Conservation (phyloP, 2,888 invertebrate species). For the Biston betularia region DNA sequence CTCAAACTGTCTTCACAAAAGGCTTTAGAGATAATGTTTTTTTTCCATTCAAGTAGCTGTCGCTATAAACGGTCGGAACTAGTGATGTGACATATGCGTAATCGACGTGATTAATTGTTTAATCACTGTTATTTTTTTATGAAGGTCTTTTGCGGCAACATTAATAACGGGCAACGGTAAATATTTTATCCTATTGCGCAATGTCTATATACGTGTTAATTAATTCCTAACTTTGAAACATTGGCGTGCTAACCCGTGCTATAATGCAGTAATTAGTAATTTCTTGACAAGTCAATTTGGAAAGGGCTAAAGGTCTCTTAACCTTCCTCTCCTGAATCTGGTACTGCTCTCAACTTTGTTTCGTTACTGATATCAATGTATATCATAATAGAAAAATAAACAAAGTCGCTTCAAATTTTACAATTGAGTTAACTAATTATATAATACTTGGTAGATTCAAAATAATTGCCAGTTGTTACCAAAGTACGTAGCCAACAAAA, state of each 20-base stretch:
- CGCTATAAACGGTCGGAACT: constrained; percentile 68
- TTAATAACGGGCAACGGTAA: constrained; percentile 27
- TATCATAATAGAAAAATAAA: too few species aligned
- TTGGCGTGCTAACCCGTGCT: too few species aligned
- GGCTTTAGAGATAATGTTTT: constrained; percentile 62
- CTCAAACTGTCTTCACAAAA: constrained; percentile 60
- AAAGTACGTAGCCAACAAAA: not conserved
- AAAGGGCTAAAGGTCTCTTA: too few species aligned
- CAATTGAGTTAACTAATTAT: not conserved
- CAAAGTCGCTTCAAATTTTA: too few species aligned
- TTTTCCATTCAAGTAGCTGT: constrained; percentile 72
- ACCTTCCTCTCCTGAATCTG: not conserved
- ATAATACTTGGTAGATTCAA: not conserved
- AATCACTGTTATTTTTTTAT: constrained; percentile 50
- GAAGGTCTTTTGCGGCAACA: constrained; percentile 37
- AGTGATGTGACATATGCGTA: constrained; percentile 71
- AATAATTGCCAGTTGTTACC: constrained; percentile 3
- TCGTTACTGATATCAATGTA: too few species aligned
- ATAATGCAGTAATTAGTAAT: too few species aligned
- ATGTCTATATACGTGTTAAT: constrained; percentile 1
- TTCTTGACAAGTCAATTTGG: too few species aligned
- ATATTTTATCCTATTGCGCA: constrained; percentile 24
- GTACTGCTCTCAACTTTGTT: not conserved
- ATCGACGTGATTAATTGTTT: constrained; percentile 68
- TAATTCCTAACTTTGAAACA: constrained; percentile 6